Percentiles rank a stretch among this genome's conserved stretches.
These are phyloP conservation scores for Leptestheria dahalacensis DNA, from an alignment of 1,140 invertebrate species.

Conservation along the genomic window DNA sequence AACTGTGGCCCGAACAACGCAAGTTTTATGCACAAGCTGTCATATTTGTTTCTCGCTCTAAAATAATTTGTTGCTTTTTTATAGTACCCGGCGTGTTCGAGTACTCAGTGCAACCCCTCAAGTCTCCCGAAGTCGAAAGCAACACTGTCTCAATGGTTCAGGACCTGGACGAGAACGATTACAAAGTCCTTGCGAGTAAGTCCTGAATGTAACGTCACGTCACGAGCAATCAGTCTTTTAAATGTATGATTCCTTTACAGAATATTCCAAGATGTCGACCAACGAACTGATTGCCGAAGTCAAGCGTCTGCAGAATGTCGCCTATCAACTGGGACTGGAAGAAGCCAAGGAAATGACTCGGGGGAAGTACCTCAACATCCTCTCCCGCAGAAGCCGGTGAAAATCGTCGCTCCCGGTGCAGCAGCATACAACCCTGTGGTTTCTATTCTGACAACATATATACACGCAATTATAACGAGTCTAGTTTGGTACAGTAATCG, in stretches of 20 bases:
- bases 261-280: constrained; percentile 61
- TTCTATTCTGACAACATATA: too few relatives aligned
- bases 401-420: too few relatives aligned
- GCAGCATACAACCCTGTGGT: too few relatives aligned
- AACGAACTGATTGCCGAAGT: constrained; percentile 75
- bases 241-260: constrained; percentile 35
- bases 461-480: too few relatives aligned
- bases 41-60: not conserved
- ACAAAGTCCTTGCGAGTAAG: constrained; percentile 14
- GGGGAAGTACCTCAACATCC: constrained; percentile 81
- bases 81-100: constrained; percentile 21
- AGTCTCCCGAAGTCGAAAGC: constrained; percentile 32
- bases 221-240: too few relatives aligned
- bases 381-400: constrained; percentile 18
- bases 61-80: constrained; percentile 19
- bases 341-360: constrained; percentile 93
- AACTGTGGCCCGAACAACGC: constrained; percentile 89
- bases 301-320: constrained; percentile 77
- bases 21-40: constrained; percentile 28
- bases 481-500: too few relatives aligned
- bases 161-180: constrained; percentile 28
- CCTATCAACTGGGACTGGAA: constrained; percentile 81
- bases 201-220: too few relatives aligned
- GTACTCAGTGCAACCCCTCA: constrained; percentile 23
- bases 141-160: constrained; percentile 14